phyloP scores from a whole-genome alignment of 2,113 vertebrate species.

The Phaetusa simplex region DNA sequence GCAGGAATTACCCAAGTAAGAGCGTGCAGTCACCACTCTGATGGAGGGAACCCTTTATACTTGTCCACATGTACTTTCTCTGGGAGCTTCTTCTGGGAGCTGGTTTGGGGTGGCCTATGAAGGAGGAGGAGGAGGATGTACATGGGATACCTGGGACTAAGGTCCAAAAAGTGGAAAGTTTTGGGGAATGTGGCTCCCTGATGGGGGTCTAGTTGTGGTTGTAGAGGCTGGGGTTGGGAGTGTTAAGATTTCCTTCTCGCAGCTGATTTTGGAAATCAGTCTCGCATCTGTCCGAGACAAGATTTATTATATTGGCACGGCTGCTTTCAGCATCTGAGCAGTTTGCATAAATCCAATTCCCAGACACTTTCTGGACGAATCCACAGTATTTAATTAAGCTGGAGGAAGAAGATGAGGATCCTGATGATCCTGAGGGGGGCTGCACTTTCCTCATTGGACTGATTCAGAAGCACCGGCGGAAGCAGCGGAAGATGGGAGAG shows the following conservation, averaged over 20 bases:
- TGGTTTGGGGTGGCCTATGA: not conserved
- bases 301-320: rapidly evolving
- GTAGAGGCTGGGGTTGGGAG: not conserved
- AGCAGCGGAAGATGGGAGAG: slow-evolving; percentile 85
- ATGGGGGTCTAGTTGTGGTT: not conserved
- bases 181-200: not conserved
- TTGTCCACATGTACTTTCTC: not conserved
- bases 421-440: slow-evolving; percentile 80
- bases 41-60: not conserved
- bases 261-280: not conserved
- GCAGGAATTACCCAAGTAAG: slow-evolving; percentile 88
- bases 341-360: not conserved
- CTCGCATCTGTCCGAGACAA: not conserved
- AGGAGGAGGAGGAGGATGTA: not conserved
- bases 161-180: not conserved
- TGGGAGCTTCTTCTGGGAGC: not conserved
- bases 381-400: slow-evolving; percentile 90
- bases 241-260: not conserved
- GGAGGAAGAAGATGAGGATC: slow-evolving; percentile 90
- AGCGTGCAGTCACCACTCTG: not conserved
- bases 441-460: slow-evolving; percentile 92
- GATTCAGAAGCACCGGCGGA: slow-evolving; percentile 94
- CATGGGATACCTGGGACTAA: not conserved
- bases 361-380: slow-evolving; percentile 95
- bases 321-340: not conserved